Evolutionary conservation across 2,797 vertebrate genomes (phyloP).

Genomic region (Sylvilagus floridanus): DNA sequence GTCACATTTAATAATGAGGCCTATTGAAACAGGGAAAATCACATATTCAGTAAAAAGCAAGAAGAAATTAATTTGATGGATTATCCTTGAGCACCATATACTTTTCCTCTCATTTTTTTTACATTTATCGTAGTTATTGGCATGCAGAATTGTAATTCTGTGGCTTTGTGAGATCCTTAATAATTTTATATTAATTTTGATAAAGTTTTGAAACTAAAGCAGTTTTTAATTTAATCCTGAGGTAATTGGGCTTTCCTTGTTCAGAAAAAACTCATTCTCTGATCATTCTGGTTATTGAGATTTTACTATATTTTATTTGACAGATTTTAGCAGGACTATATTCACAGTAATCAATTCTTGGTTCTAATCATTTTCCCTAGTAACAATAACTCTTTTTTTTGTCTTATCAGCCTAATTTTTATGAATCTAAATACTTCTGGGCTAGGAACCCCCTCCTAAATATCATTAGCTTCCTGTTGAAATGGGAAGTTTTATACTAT

Average conservation of each 20-base stretch:
- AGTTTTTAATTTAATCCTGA: background rate
- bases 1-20: background rate
- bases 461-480: background rate
- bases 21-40: background rate
- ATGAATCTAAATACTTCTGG: background rate
- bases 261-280: background rate
- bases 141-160: background rate
- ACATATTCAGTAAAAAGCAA: background rate
- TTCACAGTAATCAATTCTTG: background rate
- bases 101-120: slow-evolving; percentile 3
- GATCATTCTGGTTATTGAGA: background rate
- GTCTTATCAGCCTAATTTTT: background rate
- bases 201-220: slow-evolving; percentile 18
- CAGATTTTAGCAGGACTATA: background rate
- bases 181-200: slow-evolving; percentile 20
- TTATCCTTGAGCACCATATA: background rate
- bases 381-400: background rate
- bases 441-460: background rate
- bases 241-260: background rate
- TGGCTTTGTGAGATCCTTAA: background rate
- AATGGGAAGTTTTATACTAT: background rate
- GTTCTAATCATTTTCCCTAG: background rate
- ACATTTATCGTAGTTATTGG: background rate
- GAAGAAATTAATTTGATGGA: background rate
- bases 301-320: slow-evolving; percentile 22